Percentiles rank a stretch among this genome's conserved stretches.
These are phyloP conservation scores for Drosophila burlai DNA, from an alignment of 1,140 invertebrate genomes.

Conservation along the genomic window DNA sequence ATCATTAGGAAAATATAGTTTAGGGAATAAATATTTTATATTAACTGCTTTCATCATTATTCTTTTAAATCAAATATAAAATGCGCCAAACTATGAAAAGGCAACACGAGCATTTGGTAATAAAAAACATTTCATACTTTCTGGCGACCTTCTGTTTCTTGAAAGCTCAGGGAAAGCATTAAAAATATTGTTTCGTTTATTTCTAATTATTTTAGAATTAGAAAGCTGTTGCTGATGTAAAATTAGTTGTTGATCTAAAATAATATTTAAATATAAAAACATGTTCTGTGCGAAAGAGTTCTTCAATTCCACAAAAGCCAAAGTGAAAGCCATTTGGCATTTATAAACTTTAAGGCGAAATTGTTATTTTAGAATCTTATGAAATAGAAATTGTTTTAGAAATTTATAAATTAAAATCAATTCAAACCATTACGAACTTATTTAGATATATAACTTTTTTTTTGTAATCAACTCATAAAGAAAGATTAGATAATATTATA, in stretches of 20 bases:
- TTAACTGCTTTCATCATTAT: background rate
- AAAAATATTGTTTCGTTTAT: no score
- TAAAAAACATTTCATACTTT: conserved; percentile 3
- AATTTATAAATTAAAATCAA: no score
- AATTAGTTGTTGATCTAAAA: no score
- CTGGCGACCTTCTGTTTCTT: background rate
- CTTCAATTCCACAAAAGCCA: background rate
- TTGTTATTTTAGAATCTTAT: no score
- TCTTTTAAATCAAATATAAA: background rate
- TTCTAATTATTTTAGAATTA: background rate
- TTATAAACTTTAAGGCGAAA: no score
- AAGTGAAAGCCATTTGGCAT: no score
- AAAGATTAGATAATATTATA: no score
- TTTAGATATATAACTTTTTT: no score
- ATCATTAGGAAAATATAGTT: background rate
- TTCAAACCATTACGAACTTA: no score
- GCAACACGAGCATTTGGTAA: background rate
- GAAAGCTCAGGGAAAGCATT: background rate
- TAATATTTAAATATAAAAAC: background rate
- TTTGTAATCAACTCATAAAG: no score
- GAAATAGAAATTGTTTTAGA: no score
- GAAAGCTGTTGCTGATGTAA: background rate
- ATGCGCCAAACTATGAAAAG: background rate
- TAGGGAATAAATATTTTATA: background rate
- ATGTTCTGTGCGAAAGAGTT: background rate